Evolutionary conservation across 2,888 invertebrate species (phyloP).

Genomic region (Marronus borbonicus): DNA sequence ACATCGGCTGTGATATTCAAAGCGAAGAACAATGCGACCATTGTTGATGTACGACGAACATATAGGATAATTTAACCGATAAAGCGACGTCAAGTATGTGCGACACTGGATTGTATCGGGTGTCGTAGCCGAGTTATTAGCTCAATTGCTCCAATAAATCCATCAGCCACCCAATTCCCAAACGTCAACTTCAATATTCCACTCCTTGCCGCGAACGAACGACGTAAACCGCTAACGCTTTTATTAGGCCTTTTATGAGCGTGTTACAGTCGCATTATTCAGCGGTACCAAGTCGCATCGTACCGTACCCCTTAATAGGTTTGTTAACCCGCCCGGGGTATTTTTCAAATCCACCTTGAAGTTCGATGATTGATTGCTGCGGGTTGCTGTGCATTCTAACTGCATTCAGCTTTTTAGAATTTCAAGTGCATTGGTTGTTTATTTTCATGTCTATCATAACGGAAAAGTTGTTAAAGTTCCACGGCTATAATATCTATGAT

Average conservation of each 20-base stretch:
- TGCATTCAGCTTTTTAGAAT: too few relatives aligned
- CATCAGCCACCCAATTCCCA: constrained; percentile 25
- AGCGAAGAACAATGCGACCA: not conserved
- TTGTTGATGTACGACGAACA: not conserved
- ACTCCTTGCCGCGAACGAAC: constrained; percentile 1
- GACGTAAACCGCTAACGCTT: constrained; percentile 25
- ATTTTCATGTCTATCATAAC: too few relatives aligned
- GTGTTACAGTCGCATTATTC: not conserved
- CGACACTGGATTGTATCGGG: constrained; percentile 18
- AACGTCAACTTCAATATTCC: constrained; percentile 22
- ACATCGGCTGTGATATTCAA: not conserved
- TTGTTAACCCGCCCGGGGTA: constrained; percentile 13
- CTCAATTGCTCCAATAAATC: constrained; percentile 28
- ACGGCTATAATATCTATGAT: too few relatives aligned
- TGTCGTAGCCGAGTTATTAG: constrained; percentile 17
- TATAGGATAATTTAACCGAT: not conserved
- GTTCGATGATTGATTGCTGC: not conserved
- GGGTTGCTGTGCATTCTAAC: too few relatives aligned
- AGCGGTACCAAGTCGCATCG: constrained; percentile 1
- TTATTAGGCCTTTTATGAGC: constrained; percentile 15
- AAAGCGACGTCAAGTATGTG: constrained; percentile 1
- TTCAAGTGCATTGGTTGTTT: too few relatives aligned
- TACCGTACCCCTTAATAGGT: constrained; percentile 20
- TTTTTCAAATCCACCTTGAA: not conserved
- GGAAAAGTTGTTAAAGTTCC: too few relatives aligned